Evolutionary conservation across 2,797 vertebrate species (phyloP).

Genomic region (Macropus fuliginosus): DNA sequence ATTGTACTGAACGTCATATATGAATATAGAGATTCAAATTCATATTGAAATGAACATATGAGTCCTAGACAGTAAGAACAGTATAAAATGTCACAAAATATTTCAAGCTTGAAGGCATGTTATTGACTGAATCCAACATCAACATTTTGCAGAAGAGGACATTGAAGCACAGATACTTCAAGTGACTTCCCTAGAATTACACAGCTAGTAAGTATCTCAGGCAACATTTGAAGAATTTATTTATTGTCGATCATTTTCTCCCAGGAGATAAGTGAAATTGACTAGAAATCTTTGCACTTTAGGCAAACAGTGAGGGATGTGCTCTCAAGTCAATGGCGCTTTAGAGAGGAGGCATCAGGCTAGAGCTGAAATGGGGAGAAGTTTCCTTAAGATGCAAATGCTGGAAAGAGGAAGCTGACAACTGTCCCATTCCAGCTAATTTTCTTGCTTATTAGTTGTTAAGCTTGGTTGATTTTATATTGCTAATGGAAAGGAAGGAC

Average conservation of each 20-base stretch:
- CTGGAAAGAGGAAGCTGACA: neutral
- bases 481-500: neutral
- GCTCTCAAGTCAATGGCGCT: neutral
- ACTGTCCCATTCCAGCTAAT: neutral
- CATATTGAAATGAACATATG: neutral
- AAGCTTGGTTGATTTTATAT: neutral
- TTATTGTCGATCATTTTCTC: neutral
- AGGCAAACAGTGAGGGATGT: neutral
- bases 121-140: neutral
- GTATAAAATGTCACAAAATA: neutral
- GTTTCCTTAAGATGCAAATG: neutral
- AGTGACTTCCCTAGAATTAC: neutral
- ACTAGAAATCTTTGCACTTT: neutral
- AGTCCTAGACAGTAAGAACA: neutral
- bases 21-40: neutral
- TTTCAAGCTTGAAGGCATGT: neutral
- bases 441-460: neutral
- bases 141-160: neutral
- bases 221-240: neutral
- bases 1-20: neutral
- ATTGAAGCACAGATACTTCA: neutral
- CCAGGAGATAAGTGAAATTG: neutral
- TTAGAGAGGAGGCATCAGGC: neutral
- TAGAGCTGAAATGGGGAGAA: neutral
- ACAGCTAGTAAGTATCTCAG: neutral